Evolutionary conservation across 2,113 vertebrate species (phyloP), one percentile per base, ranked within the genome.

Genomic region (Pseudopodoces humilis): DNA sequence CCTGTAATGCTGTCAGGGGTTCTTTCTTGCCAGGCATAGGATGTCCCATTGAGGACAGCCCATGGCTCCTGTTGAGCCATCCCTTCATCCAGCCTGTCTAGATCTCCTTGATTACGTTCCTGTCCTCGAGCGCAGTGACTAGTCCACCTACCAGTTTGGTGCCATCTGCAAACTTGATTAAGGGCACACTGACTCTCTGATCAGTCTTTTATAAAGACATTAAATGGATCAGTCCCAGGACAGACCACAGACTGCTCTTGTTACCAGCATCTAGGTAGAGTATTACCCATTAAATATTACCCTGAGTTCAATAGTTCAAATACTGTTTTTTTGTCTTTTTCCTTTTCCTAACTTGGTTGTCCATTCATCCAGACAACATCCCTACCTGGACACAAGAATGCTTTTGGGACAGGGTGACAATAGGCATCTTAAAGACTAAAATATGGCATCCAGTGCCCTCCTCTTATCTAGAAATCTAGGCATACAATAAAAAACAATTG

Each of bases 71-170:
- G 33, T 25, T 82, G 41, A 63, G 37, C 27, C 60, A 59, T 31
- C 13, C 7, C 31, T 64, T 78, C 33, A 22, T 41, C 20, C 21
- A 80, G 21, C 25, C 50, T 74, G 8, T n/a, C 52, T 47, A 79
- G 13, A 35, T 41, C 2, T 60, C 3, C 19, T 37, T 7, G 3
- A 16, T 28, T 6, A 30, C 37, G 52, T 27, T 25, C 12, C 13
- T 71, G 18, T 37, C 5, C 12, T 76, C 0, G 0, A 58, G 23
- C 0, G 0, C 31, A 53, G 4, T 30, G 44, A n/a, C 13, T 24
- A 10, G 10, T 30, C 22, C 33, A 64, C 30, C 39, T 50, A n/a
- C 22, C 15, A 67, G 13, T 65, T 43, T 65, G 13, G 31, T 75
- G 7, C 18, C 41, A 49, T 23, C 30, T 76, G 23, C n/a, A 76